A percentile compares a stretch with the other conserved stretches of the same genome.
These are phyloP conservation scores for Sterrhoptilus dennistouni DNA, from an alignment of 2,113 vertebrate species.

Conservation along the genomic window DNA sequence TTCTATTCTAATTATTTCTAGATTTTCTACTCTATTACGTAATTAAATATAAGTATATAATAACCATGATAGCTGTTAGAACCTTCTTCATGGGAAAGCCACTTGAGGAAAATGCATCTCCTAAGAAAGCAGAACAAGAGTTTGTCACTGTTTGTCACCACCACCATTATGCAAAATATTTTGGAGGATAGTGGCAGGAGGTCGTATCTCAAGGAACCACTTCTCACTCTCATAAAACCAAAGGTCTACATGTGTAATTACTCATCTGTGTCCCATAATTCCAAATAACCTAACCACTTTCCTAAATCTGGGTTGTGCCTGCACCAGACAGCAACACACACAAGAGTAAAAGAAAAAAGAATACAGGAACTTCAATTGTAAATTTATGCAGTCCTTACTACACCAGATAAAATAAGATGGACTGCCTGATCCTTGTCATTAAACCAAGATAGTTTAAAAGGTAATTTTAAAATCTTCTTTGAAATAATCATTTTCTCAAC, in stretches of 20 bases:
- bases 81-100: neutral
- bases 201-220: fast-evolving
- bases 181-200: neutral
- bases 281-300: neutral
- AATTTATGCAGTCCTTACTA: neutral
- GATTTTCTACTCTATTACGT: neutral
- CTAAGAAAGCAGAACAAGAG: neutral
- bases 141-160: neutral
- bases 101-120: fast-evolving
- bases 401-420: neutral
- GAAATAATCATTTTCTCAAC: neutral
- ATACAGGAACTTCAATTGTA: neutral
- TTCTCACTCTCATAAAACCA: neutral
- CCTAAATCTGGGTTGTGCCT: neutral
- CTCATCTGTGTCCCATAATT: neutral
- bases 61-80: neutral
- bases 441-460: neutral
- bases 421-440: neutral
- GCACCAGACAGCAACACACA: neutral
- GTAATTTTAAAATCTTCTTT: neutral
- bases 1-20: neutral
- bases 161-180: neutral
- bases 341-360: neutral
- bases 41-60: neutral
- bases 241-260: neutral